phyloP scores from a whole-genome alignment of 2,888 invertebrate genomes.

The Dryobota labecula region DNA sequence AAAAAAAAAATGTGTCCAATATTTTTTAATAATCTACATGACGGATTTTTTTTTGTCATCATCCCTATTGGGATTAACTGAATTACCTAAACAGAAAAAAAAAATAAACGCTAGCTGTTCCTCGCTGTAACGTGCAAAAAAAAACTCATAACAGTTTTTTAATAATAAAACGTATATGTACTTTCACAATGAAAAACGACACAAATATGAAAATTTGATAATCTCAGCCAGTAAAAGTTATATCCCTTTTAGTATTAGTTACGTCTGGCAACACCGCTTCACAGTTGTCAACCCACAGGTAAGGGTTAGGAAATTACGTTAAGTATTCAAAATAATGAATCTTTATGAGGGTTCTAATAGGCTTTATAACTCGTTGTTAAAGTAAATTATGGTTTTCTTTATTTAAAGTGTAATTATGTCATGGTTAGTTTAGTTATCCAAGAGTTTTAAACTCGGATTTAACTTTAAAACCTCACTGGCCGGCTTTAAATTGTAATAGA shows the following conservation, averaged over 20 bases:
- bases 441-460: slow-evolving; percentile 9
- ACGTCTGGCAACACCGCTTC: slow-evolving; percentile 47
- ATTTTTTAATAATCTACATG: no score
- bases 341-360: slow-evolving; percentile 46
- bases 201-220: slow-evolving; percentile 36
- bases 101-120: not conserved
- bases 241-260: slow-evolving; percentile 25
- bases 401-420: slow-evolving; percentile 10
- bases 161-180: slow-evolving; percentile 18
- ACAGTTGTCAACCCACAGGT: slow-evolving; percentile 32
- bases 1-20: no score
- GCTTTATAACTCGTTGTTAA: slow-evolving; percentile 34
- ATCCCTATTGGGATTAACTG: no score
- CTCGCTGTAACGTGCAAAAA: not conserved
- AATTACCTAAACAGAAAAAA: no score
- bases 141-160: not conserved
- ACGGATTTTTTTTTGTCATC: no score
- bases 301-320: slow-evolving; percentile 39
- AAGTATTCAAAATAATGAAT: slow-evolving; percentile 59
- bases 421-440: slow-evolving; percentile 4
- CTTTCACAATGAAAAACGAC: not conserved
- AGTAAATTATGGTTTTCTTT: slow-evolving; percentile 32
- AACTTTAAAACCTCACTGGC: not conserved
- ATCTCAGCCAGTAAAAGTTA: slow-evolving; percentile 33
- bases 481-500: not conserved